These are phyloP conservation scores for Oxystoma pomonae DNA, from an alignment of 2,888 invertebrate genomes.

Conservation along the genomic window DNA sequence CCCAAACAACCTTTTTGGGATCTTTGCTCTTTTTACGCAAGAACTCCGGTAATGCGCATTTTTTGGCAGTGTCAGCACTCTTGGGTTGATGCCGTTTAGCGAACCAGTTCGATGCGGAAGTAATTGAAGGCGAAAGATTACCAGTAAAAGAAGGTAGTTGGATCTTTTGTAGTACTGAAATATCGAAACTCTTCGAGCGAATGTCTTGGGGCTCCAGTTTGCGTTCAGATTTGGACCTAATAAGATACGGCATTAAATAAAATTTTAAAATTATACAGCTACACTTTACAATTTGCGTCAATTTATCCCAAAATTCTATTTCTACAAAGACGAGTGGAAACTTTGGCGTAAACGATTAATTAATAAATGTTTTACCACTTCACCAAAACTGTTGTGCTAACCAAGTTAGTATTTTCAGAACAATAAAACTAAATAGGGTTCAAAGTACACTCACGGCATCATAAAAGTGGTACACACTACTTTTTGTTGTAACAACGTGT, in stretches of 20 bases:
- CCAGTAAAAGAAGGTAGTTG: conserved; percentile 26
- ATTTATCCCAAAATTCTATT: no score
- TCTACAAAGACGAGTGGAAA: no score
- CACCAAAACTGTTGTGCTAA: no score
- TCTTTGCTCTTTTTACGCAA: conserved; percentile 33
- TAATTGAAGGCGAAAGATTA: conserved; percentile 9
- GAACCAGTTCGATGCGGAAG: conserved; percentile 67
- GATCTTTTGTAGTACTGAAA: conserved; percentile 62
- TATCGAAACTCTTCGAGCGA: conserved; percentile 81
- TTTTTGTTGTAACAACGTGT: no score
- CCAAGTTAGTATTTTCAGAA: no score
- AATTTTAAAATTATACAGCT: no score
- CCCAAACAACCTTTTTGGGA: conserved; percentile 63
- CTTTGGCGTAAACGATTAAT: no score
- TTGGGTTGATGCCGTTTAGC: conserved; percentile 71
- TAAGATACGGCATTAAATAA: neutral
- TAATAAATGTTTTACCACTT: no score
- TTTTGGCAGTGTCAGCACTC: conserved; percentile 26
- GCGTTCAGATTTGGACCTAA: conserved; percentile 1
- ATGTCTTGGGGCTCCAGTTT: conserved; percentile 43
- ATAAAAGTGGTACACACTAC: no score
- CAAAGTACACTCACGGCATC: no score
- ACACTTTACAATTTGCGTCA: no score
- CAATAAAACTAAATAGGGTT: no score
- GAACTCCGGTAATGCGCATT: conserved; percentile 13